These are phyloP conservation scores for Brachionus rubens DNA, from an alignment of 1,140 invertebrate species.

Conservation along the genomic window DNA sequence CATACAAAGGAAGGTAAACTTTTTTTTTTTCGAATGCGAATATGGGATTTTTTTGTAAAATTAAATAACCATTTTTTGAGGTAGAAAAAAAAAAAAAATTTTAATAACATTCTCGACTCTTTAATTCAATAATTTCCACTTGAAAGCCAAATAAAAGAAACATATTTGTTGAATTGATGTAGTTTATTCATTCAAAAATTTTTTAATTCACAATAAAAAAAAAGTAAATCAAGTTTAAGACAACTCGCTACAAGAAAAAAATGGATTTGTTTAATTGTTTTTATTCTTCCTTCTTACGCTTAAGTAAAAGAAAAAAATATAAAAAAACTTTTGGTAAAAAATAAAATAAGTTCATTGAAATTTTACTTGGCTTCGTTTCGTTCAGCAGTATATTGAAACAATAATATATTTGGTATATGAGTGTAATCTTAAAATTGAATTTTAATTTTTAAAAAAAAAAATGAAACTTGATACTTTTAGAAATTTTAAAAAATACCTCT, in stretches of 20 bases:
- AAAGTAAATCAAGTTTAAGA: not conserved
- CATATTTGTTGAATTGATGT: not conserved
- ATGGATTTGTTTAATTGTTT: not conserved
- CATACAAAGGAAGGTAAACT: no score
- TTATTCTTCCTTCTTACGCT: slow-evolving; percentile 31
- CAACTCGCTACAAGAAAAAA: no score
- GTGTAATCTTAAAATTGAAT: not conserved
- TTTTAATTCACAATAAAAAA: not conserved
- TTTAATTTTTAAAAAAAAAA: not conserved
- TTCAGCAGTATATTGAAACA: slow-evolving; percentile 43
- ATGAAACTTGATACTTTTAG: not conserved
- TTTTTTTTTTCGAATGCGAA: no score
- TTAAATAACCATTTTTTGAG: no score
- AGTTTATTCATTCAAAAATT: not conserved
- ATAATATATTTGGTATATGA: slow-evolving; percentile 26
- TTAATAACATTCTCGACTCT: no score
- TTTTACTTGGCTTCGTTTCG: slow-evolving; percentile 35
- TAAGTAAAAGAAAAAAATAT: not conserved
- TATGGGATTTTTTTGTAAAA: no score
- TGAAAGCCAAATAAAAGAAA: slow-evolving; percentile 5
- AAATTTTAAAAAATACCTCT: slow-evolving; percentile 24
- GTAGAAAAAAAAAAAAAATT: no score
- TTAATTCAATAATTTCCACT: no score
- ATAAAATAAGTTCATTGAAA: not conserved
- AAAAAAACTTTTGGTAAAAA: not conserved